These are phyloP conservation scores for Oreochromis niloticus DNA, from an alignment of 2,113 vertebrate species.

Conservation along the genomic window DNA sequence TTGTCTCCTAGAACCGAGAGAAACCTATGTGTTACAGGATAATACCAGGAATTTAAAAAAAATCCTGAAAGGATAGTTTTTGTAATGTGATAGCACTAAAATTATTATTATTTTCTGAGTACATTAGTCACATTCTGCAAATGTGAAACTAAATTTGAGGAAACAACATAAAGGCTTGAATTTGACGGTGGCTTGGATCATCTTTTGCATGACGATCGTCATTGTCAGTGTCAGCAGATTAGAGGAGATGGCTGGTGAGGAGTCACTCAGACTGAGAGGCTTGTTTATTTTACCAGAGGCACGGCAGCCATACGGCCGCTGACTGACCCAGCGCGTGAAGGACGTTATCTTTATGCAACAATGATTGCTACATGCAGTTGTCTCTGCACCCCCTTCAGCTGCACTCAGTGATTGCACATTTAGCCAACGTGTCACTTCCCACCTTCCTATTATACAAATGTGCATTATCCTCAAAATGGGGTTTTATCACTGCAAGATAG, in stretches of 20 bases:
- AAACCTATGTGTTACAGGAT: not conserved
- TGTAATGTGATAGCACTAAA: not conserved
- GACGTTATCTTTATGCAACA: constrained; percentile 49
- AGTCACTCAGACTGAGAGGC: constrained; percentile 6
- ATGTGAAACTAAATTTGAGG: not conserved
- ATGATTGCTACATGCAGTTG: not conserved
- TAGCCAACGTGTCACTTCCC: constrained; percentile 4
- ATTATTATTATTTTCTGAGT: not conserved
- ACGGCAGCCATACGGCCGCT: constrained; percentile 21
- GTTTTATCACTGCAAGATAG: constrained; percentile 44
- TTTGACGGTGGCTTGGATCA: not conserved
- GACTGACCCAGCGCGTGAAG: constrained; percentile 41
- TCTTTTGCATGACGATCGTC: not conserved
- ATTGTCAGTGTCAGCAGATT: constrained; percentile 29
- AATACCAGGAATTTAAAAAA: not conserved
- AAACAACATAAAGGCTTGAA: not conserved
- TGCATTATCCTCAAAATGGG: constrained; percentile 38
- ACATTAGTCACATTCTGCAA: not conserved
- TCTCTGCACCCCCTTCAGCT: not conserved
- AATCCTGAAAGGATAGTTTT: not conserved
- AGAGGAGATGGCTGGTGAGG: constrained; percentile 16
- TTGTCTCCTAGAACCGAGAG: not conserved
- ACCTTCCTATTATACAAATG: constrained; percentile 50
- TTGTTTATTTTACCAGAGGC: constrained; percentile 44
- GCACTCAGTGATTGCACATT: constrained; percentile 10